Evolutionary conservation across 2,113 vertebrate genomes (phyloP), one percentile per base, ranked within the genome.

Genomic region (Maccullochella peelii): DNA sequence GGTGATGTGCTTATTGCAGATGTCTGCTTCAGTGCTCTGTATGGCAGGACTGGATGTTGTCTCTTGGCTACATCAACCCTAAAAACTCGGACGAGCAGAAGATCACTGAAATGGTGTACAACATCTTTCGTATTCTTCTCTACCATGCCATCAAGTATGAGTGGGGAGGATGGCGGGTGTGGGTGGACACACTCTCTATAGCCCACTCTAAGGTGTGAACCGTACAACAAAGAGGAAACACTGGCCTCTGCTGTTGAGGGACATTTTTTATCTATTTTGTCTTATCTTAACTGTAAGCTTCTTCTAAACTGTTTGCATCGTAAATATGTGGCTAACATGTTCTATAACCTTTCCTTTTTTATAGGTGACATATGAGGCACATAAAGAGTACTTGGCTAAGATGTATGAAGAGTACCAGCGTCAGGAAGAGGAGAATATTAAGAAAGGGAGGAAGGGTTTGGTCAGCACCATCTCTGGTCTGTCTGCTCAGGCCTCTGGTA

Each of bases 41-140:
- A 25, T 99, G 98, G 98, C 98, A 99, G 94, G 98, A 99, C 89
- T 99, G 98, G 98, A 99, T 99, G 98, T 99, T 99, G 94, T 99
- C 98, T 85, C 96, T 99, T 71, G 96, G 97, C 83, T 99, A 98
- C 88, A 98, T 99, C 90, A 99, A 99, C 92, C 98, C 98, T 18
- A 99, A 99, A 93, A 99, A 94, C 91, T 95, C 97, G 0, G 98
- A 99, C 52, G 98, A 99, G 81, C 97, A 99, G 96, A 99, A 99
- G 95, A 97, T 99, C 89, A 96, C 96, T 0, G 98, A 99, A 93
- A 99, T 99, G 98, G 97, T 99, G 44, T 99, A 99, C 95, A 99
- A 98, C 93, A 98, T 99, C 84, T 99, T 99, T 93, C 97, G 98
- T 68, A 99, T 99, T 89, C 96, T 99, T 50, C 96, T 99, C 69